A percentile compares a stretch with the other conserved stretches of the same genome.
Conservation (phyloP, 2,113 vertebrate species). For the Mellivora capensis region DNA sequence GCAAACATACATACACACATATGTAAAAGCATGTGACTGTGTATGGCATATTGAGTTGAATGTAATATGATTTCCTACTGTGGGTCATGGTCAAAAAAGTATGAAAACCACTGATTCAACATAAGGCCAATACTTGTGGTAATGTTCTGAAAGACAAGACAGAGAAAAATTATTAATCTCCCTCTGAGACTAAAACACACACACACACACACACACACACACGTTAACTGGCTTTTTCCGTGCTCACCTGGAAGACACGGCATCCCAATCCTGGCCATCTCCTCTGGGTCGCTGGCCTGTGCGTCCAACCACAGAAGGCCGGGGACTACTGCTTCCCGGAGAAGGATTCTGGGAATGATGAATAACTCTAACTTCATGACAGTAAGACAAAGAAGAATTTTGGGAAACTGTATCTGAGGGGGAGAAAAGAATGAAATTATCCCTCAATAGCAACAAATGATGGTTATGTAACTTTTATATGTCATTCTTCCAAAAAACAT, state of each 20-base stretch:
- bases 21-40: neutral
- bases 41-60: neutral
- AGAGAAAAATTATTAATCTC: neutral
- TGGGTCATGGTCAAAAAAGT: neutral
- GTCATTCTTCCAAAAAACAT: neutral
- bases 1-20: neutral
- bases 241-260: constrained; percentile 89
- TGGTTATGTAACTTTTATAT: neutral
- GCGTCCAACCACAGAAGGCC: constrained; percentile 93
- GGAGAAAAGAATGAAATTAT: constrained; percentile 43
- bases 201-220: no score
- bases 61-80: neutral
- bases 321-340: constrained; percentile 89
- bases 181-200: neutral
- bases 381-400: constrained; percentile 93
- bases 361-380: constrained; percentile 84
- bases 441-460: neutral
- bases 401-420: constrained; percentile 89
- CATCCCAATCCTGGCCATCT: constrained; percentile 97
- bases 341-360: constrained; percentile 88
- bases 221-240: fast-evolving
- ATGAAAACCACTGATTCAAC: neutral
- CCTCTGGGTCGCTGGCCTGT: constrained; percentile 91
- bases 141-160: neutral
- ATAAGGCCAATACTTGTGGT: neutral